phyloP scores from a whole-genome alignment of 2,113 vertebrate species.

The Rallus limicola region DNA sequence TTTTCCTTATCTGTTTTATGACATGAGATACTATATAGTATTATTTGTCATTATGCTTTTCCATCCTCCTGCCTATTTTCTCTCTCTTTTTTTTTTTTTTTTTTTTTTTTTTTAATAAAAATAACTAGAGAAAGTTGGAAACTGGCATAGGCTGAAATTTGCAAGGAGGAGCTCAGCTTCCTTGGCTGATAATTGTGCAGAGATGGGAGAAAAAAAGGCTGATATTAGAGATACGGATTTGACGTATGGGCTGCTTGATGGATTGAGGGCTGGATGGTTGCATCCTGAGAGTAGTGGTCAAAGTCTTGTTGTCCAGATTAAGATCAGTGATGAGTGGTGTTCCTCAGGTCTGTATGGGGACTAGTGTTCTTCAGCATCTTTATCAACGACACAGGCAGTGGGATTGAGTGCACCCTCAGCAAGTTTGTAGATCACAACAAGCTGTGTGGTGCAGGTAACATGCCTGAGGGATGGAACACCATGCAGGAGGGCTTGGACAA shows the following conservation, averaged over 20 bases:
- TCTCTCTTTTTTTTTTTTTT: neutral
- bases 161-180: neutral
- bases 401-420: neutral
- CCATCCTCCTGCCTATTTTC: neutral
- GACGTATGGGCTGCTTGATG: neutral
- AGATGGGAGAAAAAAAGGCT: neutral
- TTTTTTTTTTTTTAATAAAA: neutral
- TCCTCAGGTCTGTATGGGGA: neutral
- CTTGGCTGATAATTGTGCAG: neutral
- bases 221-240: neutral
- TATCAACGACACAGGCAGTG: neutral
- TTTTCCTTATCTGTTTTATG: neutral
- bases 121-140: neutral
- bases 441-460: neutral
- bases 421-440: neutral
- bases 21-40: neutral
- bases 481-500: no score
- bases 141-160: neutral
- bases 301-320: neutral
- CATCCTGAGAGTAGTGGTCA: neutral
- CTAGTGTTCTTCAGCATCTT: neutral
- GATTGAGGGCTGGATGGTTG: neutral
- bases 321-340: neutral
- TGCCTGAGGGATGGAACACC: no score
- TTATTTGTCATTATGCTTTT: neutral